Evolutionary conservation across 2,113 vertebrate genomes (phyloP).

Genomic region (Alligator sinensis): DNA sequence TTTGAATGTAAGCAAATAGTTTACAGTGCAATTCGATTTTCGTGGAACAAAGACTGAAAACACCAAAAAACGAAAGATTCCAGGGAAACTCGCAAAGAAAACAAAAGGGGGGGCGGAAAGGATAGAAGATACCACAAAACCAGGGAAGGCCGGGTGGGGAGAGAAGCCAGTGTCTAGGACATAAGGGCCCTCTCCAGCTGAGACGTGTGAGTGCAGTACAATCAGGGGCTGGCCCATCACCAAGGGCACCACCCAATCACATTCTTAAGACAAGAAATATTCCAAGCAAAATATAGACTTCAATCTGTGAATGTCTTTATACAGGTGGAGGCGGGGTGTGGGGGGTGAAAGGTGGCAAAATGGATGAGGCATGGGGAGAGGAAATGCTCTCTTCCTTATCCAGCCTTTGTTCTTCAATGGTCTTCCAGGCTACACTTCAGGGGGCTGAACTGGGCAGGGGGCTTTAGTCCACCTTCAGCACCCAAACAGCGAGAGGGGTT

Average conservation of each 20-base stretch:
- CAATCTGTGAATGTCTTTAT: neutral
- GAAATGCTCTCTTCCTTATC: neutral
- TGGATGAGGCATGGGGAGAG: neutral
- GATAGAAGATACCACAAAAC: slow-evolving; percentile 26
- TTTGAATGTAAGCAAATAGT: slow-evolving; percentile 74
- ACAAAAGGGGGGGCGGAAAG: slow-evolving; percentile 58
- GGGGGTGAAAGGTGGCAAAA: neutral
- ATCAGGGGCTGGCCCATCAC: slow-evolving; percentile 8
- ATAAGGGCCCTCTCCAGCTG: neutral
- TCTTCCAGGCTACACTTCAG: neutral
- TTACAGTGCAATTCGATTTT: slow-evolving; percentile 79
- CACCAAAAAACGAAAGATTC: slow-evolving; percentile 68
- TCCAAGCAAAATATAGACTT: slow-evolving; percentile 35
- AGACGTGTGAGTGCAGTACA: slow-evolving; percentile 9
- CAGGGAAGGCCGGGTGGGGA: slow-evolving; percentile 42
- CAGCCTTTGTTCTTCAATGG: slow-evolving; percentile 38
- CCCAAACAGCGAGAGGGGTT: neutral
- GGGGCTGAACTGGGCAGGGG: neutral
- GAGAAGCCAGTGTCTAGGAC: slow-evolving; percentile 2
- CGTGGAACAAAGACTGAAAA: slow-evolving; percentile 70
- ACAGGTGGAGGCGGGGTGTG: neutral
- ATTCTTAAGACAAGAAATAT: neutral
- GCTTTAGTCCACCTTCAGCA: neutral
- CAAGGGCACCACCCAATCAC: slow-evolving; percentile 17
- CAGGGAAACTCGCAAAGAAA: slow-evolving; percentile 63